Evolutionary conservation across 2,797 vertebrate species (phyloP), one percentile per base, ranked within the genome.

Genomic region (Enteromius paludinosus): DNA sequence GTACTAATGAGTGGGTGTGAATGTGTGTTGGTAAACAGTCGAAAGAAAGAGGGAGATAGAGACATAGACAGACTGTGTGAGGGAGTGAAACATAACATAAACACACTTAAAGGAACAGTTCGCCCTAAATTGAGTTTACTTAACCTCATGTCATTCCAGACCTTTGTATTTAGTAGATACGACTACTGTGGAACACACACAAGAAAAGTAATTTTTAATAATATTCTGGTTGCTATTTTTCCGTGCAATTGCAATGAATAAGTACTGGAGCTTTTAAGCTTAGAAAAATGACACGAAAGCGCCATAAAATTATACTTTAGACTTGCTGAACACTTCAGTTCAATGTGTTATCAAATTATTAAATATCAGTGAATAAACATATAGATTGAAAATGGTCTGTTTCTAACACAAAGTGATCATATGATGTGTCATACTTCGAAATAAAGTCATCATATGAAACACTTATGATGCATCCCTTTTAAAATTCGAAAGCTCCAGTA

Each of bases 1-100:
- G 83, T 66, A 74, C 47, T 85, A 87, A 85, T 85, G 69, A 87
- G 75, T 80, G 74, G 83, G 30, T 38, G 77, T 66, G 72, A 66
- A 64, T 77, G 69, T 76, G 80, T 83, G 72, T 77, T 77, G 52
- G 65, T 83, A 83, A 85, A 69, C 83, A 73, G 78, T 17, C 25
- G 11, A 75, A 59, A 65, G 73, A 64, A 54, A 18, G 61, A 71
- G 70, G 25, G 49, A 61, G n/a, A 77, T 30, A 45, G 52, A 69
- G 81, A 82, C 35, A 52, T 61, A 69, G 20, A 45, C 65, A 52
- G 61, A 30, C 33, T 41, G 12, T 47, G 73, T 28, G 52, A 25
- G 41, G 59, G 33, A 79, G 64, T 5, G 62, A 78, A 68, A 68
- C 65, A 56, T 20, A 79, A 79, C 65, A 9, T 41, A 43, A 79